phyloP scores from a whole-genome alignment of 2,113 vertebrate genomes.

The Tragelaphus imberbis region DNA sequence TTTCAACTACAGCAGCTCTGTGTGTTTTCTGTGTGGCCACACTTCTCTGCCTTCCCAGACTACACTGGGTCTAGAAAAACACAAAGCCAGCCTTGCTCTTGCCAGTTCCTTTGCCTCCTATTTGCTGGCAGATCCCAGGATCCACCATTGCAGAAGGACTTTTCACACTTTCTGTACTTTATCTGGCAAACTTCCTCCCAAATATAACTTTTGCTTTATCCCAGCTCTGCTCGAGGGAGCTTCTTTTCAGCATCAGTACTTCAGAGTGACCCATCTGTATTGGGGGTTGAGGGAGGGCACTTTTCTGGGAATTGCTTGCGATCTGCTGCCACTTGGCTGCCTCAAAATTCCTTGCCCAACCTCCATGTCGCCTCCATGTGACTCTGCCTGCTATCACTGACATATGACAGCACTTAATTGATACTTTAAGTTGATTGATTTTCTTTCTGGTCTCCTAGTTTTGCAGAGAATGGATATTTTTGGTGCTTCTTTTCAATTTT shows the following conservation, averaged over 20 bases:
- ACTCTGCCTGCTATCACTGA: not conserved
- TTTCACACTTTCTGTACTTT: not conserved
- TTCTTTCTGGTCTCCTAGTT: not conserved
- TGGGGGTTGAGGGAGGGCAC: not conserved
- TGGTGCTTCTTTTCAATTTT: not conserved
- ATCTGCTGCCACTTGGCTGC: not conserved
- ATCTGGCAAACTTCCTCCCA: not conserved
- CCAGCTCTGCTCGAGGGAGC: not conserved
- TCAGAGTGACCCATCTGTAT: not conserved
- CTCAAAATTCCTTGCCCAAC: not conserved
- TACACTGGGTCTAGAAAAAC: not conserved
- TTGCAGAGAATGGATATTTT: not conserved
- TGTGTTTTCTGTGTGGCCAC: not conserved
- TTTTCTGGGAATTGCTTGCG: not conserved
- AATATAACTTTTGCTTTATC: not conserved
- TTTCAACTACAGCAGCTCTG: not conserved
- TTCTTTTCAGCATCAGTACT: not conserved
- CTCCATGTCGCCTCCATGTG: fast-evolving
- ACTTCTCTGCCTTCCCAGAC: not conserved
- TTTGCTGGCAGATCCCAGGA: not conserved
- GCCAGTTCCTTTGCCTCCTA: not conserved
- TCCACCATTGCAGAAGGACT: not conserved
- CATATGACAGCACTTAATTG: not conserved
- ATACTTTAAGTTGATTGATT: not conserved
- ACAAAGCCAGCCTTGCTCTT: not conserved